A percentile compares a stretch with the other conserved stretches of the same genome.
Evolutionary conservation across 2,888 invertebrate species (phyloP).

Genomic region (Alentia gelatinosa): DNA sequence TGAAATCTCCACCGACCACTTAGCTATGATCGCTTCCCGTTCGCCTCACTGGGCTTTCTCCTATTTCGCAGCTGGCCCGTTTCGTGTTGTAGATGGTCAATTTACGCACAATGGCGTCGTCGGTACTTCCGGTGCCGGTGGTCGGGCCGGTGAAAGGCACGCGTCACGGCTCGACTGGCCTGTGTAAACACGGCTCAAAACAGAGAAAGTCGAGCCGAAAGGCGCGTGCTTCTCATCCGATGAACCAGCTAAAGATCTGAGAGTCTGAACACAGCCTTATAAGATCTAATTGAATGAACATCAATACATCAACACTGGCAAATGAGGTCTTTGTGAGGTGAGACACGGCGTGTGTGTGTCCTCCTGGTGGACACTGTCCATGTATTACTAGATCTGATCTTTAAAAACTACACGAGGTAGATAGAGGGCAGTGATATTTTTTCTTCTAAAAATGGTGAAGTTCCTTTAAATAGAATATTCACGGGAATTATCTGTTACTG

Average conservation of each 20-base stretch:
- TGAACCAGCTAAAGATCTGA: background rate
- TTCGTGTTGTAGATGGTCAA: background rate
- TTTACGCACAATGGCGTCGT: background rate
- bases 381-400: too few relatives aligned
- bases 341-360: background rate
- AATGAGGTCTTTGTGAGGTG: background rate
- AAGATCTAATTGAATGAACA: background rate
- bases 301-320: background rate
- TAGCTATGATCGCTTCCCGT: background rate
- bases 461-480: too few relatives aligned
- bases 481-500: too few relatives aligned
- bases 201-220: background rate
- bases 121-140: background rate
- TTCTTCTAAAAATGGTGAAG: too few relatives aligned
- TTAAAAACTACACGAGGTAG: too few relatives aligned
- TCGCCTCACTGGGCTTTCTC: background rate
- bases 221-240: background rate
- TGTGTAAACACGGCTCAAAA: background rate
- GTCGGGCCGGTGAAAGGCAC: background rate
- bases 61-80: constrained; percentile 1
- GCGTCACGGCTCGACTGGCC: background rate
- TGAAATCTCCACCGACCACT: background rate
- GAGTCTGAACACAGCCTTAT: background rate
- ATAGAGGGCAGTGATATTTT: too few relatives aligned
- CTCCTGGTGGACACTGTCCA: too few relatives aligned